Evolutionary conservation across 2,888 invertebrate genomes (phyloP).

Genomic region (Watsonalla binaria): DNA sequence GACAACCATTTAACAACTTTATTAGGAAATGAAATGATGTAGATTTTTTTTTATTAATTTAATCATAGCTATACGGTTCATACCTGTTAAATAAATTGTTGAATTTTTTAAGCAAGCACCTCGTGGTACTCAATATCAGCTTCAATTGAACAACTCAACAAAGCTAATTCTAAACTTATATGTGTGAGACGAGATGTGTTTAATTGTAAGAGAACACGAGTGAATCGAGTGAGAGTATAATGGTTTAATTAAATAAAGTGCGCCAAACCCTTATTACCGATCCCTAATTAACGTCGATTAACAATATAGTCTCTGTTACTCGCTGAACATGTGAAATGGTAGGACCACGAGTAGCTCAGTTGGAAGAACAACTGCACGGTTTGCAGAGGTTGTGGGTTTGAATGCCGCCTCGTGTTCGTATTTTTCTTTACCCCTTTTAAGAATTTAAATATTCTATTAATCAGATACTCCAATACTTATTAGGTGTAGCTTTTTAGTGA

Average conservation of each 20-base stretch:
- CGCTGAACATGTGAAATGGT: too few relatives aligned
- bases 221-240: not conserved
- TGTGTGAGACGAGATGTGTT: not conserved
- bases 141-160: not conserved
- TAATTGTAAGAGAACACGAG: not conserved
- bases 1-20: not conserved
- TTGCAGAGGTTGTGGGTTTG: too few relatives aligned
- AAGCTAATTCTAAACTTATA: not conserved
- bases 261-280: too few relatives aligned
- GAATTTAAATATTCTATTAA: too few relatives aligned
- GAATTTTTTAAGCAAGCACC: not conserved
- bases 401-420: too few relatives aligned
- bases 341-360: too few relatives aligned
- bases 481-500: too few relatives aligned
- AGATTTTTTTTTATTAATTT: not conserved
- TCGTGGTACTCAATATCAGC: not conserved
- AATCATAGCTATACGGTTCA: not conserved
- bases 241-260: not conserved
- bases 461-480: too few relatives aligned
- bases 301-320: too few relatives aligned
- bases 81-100: not conserved
- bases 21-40: not conserved
- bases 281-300: too few relatives aligned
- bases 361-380: too few relatives aligned
- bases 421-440: too few relatives aligned